Percentiles rank a stretch among this genome's conserved stretches.
Evolutionary conservation across 2,113 vertebrate species (phyloP).

Genomic region (Piaya cayana): DNA sequence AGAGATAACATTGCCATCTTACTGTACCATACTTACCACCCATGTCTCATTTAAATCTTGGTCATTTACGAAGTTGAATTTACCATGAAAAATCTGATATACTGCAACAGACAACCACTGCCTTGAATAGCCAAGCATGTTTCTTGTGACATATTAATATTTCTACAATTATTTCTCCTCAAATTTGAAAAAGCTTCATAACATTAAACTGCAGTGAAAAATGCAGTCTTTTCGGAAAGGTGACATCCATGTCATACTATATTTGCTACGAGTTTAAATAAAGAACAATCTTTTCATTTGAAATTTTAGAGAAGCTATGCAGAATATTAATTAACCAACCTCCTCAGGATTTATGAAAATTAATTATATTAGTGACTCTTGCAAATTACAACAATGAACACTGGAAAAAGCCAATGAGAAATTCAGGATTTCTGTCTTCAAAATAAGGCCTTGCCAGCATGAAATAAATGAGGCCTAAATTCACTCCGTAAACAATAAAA

Average conservation of each 20-base stretch:
- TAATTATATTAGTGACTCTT: background rate
- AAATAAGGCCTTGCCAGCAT: background rate
- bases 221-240: background rate
- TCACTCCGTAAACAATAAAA: background rate
- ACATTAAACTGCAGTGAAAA: background rate
- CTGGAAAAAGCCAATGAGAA: background rate
- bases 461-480: background rate
- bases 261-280: background rate
- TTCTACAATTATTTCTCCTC: background rate
- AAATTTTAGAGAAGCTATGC: background rate
- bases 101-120: background rate
- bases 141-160: background rate
- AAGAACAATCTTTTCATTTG: background rate
- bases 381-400: background rate
- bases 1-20: background rate
- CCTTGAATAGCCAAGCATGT: background rate
- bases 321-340: slow-evolving; percentile 15
- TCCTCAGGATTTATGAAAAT: background rate
- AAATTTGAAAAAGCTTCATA: background rate
- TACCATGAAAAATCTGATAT: background rate
- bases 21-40: background rate
- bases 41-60: background rate
- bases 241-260: background rate
- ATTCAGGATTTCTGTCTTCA: background rate
- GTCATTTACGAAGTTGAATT: background rate